phyloP scores from a whole-genome alignment of 2,888 invertebrate genomes.

The Hemaris fuciformis region DNA sequence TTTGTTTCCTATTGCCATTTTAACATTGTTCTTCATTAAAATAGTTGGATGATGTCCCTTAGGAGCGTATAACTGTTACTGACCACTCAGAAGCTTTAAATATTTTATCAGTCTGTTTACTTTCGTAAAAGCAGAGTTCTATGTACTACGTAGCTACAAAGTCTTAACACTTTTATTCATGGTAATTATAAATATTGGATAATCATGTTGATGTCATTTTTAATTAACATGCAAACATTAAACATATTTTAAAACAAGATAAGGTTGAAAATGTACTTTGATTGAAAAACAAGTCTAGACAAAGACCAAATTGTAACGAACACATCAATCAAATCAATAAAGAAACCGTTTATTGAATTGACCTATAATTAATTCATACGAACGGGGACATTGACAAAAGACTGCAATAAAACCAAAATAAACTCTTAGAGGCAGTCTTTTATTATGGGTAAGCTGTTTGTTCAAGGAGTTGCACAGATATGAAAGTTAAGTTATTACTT shows the following conservation, averaged over 20 bases:
- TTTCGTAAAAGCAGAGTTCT: too few relatives aligned
- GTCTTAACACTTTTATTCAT: too few relatives aligned
- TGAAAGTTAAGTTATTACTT: neutral
- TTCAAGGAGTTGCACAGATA: neutral
- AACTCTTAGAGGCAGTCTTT: neutral
- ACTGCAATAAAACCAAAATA: neutral
- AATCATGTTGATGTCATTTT: too few relatives aligned
- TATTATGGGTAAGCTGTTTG: neutral
- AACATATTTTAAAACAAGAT: neutral
- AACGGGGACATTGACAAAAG: neutral
- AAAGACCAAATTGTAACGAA: neutral
- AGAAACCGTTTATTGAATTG: neutral
- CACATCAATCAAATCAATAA: neutral
- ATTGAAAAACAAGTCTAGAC: neutral
- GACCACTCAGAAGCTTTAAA: too few relatives aligned
- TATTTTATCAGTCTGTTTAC: too few relatives aligned
- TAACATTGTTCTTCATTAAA: too few relatives aligned
- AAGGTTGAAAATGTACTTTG: neutral
- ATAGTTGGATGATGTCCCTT: too few relatives aligned
- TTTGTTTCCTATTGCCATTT: too few relatives aligned
- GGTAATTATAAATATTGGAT: too few relatives aligned
- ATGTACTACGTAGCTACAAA: too few relatives aligned
- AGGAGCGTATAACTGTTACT: too few relatives aligned
- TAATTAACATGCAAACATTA: neutral
- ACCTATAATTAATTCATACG: neutral